Base-by-base conservation (phyloP, 1,140 invertebrate species). In the Potamilus streckersoni region DNA sequence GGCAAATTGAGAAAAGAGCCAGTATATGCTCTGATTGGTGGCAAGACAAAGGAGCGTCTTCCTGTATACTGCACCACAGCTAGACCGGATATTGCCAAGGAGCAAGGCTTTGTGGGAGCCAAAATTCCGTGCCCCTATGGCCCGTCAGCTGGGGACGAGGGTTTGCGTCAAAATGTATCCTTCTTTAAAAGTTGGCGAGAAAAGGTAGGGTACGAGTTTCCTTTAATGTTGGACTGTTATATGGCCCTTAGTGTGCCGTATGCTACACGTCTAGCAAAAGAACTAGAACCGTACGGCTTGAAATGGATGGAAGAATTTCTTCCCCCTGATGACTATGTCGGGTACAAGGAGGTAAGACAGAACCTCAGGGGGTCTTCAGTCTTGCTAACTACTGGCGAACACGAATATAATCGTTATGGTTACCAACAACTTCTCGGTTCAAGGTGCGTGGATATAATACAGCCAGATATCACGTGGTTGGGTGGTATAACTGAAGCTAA, bases 301-400 rank as follows among this genome's bases (percentile, higher is more conserved):
- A 87, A 89, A 72, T 88, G 86, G 87, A 87, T 87, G 57, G 86
- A 88, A 76, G 87, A 88, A 61, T 86, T 80, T 73, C 77, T 88
- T 14, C 84, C 84, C 11, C 87, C 87, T 23, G 87, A 88, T 67
- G 74, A 83, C 60, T 88, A 88, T 71, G 76, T 80, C 14, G 87
- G 87, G 16, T 87, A 88, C 71, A 76, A 74, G 12, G 80, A 86
- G 38, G 87, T 88, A 0, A 74, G 85, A 11, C 76, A 83, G 63
- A 80, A 81, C 16, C 80, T 88, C 56, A 56, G 81, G 4, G 84
- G 84, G 64, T 84, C 80, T 17, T 80, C 71, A 13, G 83, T 87
- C 31, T 58, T 88, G 58, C 76, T 88, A 20, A 88, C 87, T 2
- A 85, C 85, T 2, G 87, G 82, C 8, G 87, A 88, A 75, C 87